Evolutionary conservation across 2,797 vertebrate species (phyloP).

Genomic region (Gephyroberyx darwinii): DNA sequence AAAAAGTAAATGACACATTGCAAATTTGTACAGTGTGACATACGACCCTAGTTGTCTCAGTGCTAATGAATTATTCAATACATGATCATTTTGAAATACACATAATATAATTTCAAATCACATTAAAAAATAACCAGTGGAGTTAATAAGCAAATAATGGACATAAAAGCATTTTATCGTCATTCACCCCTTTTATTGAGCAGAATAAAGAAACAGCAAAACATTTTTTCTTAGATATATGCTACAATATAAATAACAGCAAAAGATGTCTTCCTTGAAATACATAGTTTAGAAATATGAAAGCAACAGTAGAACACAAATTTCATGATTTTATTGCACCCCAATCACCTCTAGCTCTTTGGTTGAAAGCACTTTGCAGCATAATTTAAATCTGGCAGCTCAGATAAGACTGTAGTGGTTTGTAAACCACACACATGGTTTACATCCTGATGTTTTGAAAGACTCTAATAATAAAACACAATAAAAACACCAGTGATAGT

Average conservation of each 20-base stretch:
- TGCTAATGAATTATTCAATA: constrained; percentile 4
- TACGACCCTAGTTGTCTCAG: neutral
- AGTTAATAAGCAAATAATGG: neutral
- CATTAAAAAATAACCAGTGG: constrained; percentile 7
- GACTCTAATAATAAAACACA: neutral
- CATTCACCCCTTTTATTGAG: constrained; percentile 11
- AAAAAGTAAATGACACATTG: constrained; percentile 12
- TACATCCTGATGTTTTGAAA: constrained; percentile 7
- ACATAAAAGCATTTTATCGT: neutral
- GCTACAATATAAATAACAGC: constrained; percentile 37
- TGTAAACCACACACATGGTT: constrained; percentile 16
- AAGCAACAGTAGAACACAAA: constrained; percentile 8
- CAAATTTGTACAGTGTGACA: constrained; percentile 1
- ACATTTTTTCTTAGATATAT: constrained; percentile 1
- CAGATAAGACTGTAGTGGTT: constrained; percentile 29
- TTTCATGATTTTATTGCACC: constrained; percentile 17
- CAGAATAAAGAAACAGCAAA: neutral
- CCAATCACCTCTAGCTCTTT: constrained; percentile 36
- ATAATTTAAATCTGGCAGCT: constrained; percentile 37
- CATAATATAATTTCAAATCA: constrained; percentile 17
- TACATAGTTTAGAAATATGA: constrained; percentile 27
- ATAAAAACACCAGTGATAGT: constrained; percentile 18
- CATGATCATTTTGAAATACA: neutral
- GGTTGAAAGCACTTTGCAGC: constrained; percentile 47
- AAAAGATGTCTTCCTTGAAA: constrained; percentile 7